Conservation (phyloP, 2,797 vertebrate genomes). For the Thripadectes ignobilis region DNA sequence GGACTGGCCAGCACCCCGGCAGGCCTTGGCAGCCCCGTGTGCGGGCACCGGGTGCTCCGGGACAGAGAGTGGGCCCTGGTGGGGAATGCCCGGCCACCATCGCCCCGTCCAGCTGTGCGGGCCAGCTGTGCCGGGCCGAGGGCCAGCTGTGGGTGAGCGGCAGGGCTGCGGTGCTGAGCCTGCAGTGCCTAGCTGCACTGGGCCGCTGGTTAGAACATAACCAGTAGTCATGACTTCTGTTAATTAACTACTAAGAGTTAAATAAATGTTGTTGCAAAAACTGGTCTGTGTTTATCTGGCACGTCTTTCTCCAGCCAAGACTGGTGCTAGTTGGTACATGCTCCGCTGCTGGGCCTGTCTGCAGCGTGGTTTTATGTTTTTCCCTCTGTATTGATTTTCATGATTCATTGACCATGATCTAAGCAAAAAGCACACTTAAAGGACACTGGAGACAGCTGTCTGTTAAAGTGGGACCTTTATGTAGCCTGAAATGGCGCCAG, state of each 20-base stretch:
- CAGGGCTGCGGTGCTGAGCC: not conserved
- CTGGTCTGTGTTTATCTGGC: not conserved
- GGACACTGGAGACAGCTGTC: slow-evolving; percentile 80
- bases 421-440: slow-evolving; percentile 75
- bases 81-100: too few relatives aligned
- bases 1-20: not conserved
- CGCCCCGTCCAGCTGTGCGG: not conserved
- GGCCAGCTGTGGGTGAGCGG: not conserved
- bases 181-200: not conserved
- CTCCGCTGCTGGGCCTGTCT: slow-evolving; percentile 13
- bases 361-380: not conserved
- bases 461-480: slow-evolving; percentile 72
- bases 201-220: not conserved
- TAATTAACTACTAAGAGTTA: slow-evolving; percentile 31
- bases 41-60: slow-evolving; percentile 53
- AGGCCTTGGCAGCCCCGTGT: not conserved
- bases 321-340: slow-evolving; percentile 27
- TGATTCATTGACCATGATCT: slow-evolving; percentile 73
- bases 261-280: not conserved
- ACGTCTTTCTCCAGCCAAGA: not conserved
- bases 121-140: not conserved
- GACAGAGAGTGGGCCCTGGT: too few relatives aligned
- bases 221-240: not conserved
- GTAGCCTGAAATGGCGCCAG: slow-evolving; percentile 76
- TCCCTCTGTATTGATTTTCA: slow-evolving; percentile 71